Conservation (phyloP, 92 coral and sea anemone genomes). For the Siderastrea radians region DNA sequence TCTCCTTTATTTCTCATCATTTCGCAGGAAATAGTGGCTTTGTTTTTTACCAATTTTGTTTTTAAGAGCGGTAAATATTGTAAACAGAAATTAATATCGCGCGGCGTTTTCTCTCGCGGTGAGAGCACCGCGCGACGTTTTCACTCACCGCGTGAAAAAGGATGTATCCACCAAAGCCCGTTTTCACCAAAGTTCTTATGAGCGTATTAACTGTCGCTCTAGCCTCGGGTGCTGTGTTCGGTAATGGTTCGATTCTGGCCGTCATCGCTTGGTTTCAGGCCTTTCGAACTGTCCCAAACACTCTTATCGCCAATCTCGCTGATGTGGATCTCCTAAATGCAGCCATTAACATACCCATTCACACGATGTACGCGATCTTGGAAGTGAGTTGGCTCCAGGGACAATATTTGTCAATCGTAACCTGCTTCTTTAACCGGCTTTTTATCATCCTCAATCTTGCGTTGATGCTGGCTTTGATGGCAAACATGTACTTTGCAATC, state of each 20-base stretch:
- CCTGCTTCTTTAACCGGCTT: neutral
- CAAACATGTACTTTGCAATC: neutral
- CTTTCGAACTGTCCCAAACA: slow-evolving; percentile 11
- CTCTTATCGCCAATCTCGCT: neutral
- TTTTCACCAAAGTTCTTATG: neutral
- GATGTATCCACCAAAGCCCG: neutral
- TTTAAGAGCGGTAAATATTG: too few relatives aligned
- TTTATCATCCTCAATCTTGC: too few relatives aligned
- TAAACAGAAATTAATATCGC: too few relatives aligned
- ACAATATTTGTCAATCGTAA: neutral
- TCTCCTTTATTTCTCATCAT: too few relatives aligned
- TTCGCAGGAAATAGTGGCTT: too few relatives aligned
- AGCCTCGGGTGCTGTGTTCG: neutral
- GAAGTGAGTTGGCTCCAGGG: neutral
- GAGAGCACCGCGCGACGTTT: neutral
- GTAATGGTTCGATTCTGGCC: neutral
- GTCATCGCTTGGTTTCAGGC: neutral
- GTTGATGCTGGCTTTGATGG: too few relatives aligned
- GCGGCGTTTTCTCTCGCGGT: neutral
- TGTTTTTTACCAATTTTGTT: too few relatives aligned
- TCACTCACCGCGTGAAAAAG: neutral
- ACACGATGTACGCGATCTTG: neutral
- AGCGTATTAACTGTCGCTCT: neutral
- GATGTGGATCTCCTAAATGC: neutral
- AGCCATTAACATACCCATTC: neutral